phyloP scores from a whole-genome alignment of 2,888 invertebrate species.

The Caenorhabditis macrosperma region DNA sequence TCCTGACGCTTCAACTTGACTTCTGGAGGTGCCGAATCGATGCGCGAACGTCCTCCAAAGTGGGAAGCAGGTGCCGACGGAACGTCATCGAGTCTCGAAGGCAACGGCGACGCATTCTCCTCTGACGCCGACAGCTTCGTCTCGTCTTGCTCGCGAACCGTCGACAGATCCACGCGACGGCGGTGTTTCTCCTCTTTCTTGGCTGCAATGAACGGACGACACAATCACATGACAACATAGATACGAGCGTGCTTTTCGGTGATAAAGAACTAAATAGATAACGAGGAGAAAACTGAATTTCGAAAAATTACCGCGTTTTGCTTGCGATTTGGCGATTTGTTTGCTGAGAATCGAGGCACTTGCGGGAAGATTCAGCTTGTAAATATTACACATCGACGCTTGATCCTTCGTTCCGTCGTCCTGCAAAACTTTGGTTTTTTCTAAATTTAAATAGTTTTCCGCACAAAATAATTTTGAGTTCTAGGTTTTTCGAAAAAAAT shows the following conservation, averaged over 20 bases:
- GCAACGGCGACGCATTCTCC: conserved; percentile 10
- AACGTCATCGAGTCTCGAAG: neutral
- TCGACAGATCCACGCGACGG: conserved; percentile 47
- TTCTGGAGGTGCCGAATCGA: conserved; percentile 32
- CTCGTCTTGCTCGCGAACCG: conserved; percentile 56
- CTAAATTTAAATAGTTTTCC: neutral
- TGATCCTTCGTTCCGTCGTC: conserved; percentile 42
- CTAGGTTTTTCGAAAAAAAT: neutral
- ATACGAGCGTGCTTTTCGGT: neutral
- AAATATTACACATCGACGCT: conserved; percentile 54
- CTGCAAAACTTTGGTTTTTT: conserved; percentile 16
- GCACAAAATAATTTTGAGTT: neutral
- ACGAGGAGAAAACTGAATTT: neutral
- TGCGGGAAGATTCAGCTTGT: conserved; percentile 49
- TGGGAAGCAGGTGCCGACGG: conserved; percentile 23
- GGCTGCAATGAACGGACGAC: conserved; percentile 35
- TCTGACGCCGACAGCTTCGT: conserved; percentile 29
- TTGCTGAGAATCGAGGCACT: conserved; percentile 53
- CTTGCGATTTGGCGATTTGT: conserved; percentile 59
- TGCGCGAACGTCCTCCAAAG: conserved; percentile 36
- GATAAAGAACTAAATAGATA: neutral
- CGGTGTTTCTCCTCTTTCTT: conserved; percentile 42
- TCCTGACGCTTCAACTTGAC: conserved; percentile 43
- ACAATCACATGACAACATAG: conserved; percentile 19
- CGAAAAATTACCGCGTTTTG: conserved; percentile 49